Base-by-base conservation (phyloP, 2,888 invertebrate genomes). In the Physocephala rufipes region DNA sequence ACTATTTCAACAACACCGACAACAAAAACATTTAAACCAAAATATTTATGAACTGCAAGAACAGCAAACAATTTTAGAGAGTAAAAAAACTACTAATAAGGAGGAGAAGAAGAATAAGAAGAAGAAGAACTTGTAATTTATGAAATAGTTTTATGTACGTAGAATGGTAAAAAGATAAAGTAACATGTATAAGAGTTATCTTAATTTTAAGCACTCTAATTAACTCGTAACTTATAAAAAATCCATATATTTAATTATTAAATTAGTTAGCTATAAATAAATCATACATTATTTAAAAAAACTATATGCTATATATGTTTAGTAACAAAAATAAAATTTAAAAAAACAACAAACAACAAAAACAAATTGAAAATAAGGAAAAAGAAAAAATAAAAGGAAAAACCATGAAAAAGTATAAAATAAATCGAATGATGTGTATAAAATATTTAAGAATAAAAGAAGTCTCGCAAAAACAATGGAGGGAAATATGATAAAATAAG, bases 401-500 rank as follows among this genome's bases (percentile, higher is more conserved):
- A 30, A 67, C 30, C 9, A 28, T 30, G 62, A n/a, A 70, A 73
- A 67, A 51, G 67, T 71, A 59, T 70, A 36, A 36, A 70, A 70
- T 51, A 70, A 62, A 68, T 66, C 47, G 71, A 70, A 69, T 67
- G 65, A 36, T 67, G 61, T 68, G 66, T 43, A 68, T 64, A 62
- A 68, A 61, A 71, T 12, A 66, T n/a, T n/a, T n/a, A 65, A 71
- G 53, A 61, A 72, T 36, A 36, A 47, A 58, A 15, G 4, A 65
- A 70, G 70, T 36, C 58, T 61, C n/a, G 74, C 76, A 78, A 67
- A 72, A 70, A n/a, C n/a, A 63, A 68, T 71, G 70, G 70, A 73
- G 71, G 72, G 74, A 72, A 71, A 73, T 58, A 70, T 71, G 51
- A 68, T 68, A 74, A 74, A 63, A 36, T 36, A 9, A 36, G 36